Conservation (phyloP, 1,140 invertebrate genomes). For the Nephotettix cincticeps region DNA sequence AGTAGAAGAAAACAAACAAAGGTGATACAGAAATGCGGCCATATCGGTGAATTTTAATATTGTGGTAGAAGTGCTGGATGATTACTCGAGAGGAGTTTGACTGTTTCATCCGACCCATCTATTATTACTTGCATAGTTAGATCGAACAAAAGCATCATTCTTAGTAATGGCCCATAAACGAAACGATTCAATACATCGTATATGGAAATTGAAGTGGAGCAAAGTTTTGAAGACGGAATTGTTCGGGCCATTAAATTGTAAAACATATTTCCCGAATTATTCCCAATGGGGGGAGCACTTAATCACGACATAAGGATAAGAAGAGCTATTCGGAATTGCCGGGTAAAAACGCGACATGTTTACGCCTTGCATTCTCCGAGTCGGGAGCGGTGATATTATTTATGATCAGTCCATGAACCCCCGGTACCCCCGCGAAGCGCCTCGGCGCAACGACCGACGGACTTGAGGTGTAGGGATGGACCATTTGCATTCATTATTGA, state of each 20-base stretch:
- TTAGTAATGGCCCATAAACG: background rate
- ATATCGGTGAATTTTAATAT: no score
- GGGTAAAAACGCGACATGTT: background rate
- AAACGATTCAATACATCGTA: background rate
- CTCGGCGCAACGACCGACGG: background rate
- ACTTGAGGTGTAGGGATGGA: slow-evolving; percentile 8
- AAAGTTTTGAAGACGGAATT: background rate
- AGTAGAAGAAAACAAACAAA: no score
- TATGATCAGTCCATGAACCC: background rate
- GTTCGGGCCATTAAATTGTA: background rate
- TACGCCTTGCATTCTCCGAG: no score
- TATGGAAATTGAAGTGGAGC: background rate
- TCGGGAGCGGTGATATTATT: background rate
- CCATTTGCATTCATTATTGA: slow-evolving; percentile 27
- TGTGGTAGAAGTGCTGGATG: no score
- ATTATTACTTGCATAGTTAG: no score
- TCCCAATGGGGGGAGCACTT: background rate
- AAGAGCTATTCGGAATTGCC: slow-evolving; percentile 1
- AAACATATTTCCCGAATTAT: slow-evolving; percentile 7
- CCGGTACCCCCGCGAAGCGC: background rate
- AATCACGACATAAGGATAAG: background rate
- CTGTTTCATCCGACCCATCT: no score
- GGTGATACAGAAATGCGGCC: no score
- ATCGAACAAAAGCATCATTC: no score
- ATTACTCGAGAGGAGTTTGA: no score